Evolutionary conservation across 1,140 invertebrate genomes (phyloP).

Genomic region (Platyura marginata): DNA sequence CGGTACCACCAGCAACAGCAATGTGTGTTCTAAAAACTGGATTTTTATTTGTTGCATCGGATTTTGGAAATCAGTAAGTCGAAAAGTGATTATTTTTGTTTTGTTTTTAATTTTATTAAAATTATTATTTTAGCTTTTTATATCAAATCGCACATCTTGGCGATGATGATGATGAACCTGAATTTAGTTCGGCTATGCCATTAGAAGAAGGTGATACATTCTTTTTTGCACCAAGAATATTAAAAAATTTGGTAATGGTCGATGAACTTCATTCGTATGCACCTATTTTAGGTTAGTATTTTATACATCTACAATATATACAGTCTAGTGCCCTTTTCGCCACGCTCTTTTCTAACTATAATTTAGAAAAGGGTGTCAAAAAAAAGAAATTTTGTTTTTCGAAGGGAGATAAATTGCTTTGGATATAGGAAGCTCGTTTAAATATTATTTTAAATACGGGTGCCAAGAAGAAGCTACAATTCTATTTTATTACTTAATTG

Average conservation of each 20-base stretch:
- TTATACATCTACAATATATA: no score
- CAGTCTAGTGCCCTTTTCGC: neutral
- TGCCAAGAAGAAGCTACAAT: neutral
- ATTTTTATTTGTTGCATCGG: conserved; percentile 94
- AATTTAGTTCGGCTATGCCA: conserved; percentile 97
- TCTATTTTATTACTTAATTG: no score
- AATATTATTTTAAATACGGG: neutral
- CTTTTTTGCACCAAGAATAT: conserved; percentile 87
- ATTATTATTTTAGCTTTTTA: conserved; percentile 52
- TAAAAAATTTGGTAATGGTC: conserved; percentile 92
- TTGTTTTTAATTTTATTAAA: neutral
- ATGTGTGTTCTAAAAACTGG: conserved; percentile 99
- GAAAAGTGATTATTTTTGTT: conserved; percentile 1
- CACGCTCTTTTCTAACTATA: neutral
- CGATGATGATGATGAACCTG: conserved; percentile 98
- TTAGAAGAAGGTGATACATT: conserved; percentile 98
- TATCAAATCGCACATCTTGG: conserved; percentile 99
- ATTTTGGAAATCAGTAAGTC: conserved; percentile 99
- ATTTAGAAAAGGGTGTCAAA: neutral
- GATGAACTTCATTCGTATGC: conserved; percentile 96
- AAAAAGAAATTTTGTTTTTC: neutral
- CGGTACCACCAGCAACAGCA: conserved; percentile 85
- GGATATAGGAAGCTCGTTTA: neutral
- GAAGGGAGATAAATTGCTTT: neutral
- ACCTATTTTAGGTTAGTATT: conserved; percentile 70